Evolutionary conservation across 2,888 invertebrate genomes (phyloP).

Genomic region (Byasa hedistus): DNA sequence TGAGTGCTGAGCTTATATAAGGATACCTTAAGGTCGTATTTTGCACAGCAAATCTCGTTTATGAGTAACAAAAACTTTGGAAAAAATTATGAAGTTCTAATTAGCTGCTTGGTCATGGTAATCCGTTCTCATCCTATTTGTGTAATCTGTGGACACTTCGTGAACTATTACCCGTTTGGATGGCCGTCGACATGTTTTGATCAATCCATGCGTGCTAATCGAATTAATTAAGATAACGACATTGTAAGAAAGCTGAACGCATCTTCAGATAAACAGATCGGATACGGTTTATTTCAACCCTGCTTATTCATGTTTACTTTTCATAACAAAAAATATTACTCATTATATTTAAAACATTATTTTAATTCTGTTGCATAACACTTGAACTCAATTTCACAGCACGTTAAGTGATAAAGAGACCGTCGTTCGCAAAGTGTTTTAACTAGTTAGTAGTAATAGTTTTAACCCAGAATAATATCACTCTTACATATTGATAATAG

Average conservation of each 20-base stretch:
- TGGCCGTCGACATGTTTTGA: constrained; percentile 68
- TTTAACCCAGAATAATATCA: no score
- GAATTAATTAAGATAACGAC: constrained; percentile 64
- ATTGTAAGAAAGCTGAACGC: constrained; percentile 41
- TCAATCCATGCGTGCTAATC: constrained; percentile 74
- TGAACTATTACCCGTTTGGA: constrained; percentile 47
- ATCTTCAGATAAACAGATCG: constrained; percentile 40
- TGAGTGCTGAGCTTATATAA: no score
- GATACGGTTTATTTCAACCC: constrained; percentile 33
- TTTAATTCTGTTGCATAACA: background rate
- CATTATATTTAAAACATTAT: background rate
- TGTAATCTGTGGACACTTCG: constrained; percentile 34
- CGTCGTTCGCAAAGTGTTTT: no score
- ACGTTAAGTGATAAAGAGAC: no score
- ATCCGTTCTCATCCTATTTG: constrained; percentile 21
- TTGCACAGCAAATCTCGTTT: no score
- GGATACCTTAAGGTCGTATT: no score
- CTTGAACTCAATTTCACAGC: no score
- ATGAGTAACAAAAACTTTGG: no score
- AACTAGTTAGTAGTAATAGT: no score
- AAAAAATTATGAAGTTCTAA: background rate
- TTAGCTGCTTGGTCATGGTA: constrained; percentile 7
- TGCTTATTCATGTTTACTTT: constrained; percentile 33
- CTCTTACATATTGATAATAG: no score
- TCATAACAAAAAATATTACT: constrained; percentile 22